These are phyloP conservation scores for Caenorhabditis sp. DNA, from an alignment of 2,888 invertebrate species.

Conservation along the genomic window DNA sequence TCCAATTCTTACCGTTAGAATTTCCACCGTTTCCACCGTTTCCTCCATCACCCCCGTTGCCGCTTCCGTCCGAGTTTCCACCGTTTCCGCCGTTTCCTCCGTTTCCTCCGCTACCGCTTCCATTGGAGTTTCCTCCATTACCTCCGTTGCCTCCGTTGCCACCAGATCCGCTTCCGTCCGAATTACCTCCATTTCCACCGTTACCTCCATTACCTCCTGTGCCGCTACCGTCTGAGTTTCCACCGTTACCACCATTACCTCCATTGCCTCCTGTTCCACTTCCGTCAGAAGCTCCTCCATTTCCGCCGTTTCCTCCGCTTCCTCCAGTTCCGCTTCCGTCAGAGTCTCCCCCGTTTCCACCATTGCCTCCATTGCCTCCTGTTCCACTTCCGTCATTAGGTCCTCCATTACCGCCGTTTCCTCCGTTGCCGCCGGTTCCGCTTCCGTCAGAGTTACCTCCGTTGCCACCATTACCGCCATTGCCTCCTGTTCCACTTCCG, in stretches of 20 bases:
- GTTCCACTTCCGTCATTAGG: no score
- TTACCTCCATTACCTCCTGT: conserved; percentile 9
- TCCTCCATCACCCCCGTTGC: neutral
- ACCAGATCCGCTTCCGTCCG: neutral
- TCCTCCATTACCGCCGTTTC: conserved; percentile 8
- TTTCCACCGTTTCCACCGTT: conserved; percentile 4
- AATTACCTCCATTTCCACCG: conserved; percentile 7
- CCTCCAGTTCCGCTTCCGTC: conserved; percentile 1
- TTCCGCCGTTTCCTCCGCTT: conserved; percentile 31
- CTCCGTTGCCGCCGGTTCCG: conserved; percentile 10
- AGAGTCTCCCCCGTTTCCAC: conserved; percentile 13
- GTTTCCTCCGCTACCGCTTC: conserved; percentile 1
- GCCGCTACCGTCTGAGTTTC: neutral
- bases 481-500: no score
- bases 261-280: no score
- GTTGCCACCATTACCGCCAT: no score
- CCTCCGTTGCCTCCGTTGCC: conserved; percentile 12
- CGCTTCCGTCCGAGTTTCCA: conserved; percentile 25
- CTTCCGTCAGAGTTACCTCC: no score
- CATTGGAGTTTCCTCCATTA: conserved; percentile 7
- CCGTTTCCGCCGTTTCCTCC: conserved; percentile 54
- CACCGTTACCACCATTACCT: no score
- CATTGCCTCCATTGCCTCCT: neutral
- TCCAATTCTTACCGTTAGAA: no score
- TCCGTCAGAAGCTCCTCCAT: conserved; percentile 1